Base-by-base conservation (phyloP, 2,113 vertebrate genomes). In the Sitta europaea region DNA sequence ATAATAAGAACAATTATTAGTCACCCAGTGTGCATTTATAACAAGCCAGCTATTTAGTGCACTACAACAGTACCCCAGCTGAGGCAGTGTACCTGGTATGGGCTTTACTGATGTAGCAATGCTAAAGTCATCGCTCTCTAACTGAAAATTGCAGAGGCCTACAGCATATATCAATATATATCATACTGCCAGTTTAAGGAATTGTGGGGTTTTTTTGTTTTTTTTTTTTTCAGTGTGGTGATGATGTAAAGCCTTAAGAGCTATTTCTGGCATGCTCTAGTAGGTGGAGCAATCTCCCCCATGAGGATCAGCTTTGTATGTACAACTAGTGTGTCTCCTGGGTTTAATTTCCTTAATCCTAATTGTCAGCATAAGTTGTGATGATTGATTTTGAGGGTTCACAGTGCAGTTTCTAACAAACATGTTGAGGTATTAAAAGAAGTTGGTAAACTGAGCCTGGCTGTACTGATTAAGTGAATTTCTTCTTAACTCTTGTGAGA, bases 291-390 rank as follows among this genome's bases (percentile, higher is more conserved):
- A 75, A 53, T 84, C 35, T 40, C 29, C 11, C 33, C 68, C 22
- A 21, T 16, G 61, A 50, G 72, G 31, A 74, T 76, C 79, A 94
- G 55, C 67, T 71, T 91, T 77, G 25, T 80, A 74, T 24, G 23
- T 74, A 53, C 47, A 80, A 36, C 20, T 40, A 23, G 6, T 8
- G 5, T 45, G 45, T 81, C 86, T 87, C 77, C 48, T 57, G 92
- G 80, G 89, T 74, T 92, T 91, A 63, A 92, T 91, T 96, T 88
- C 72, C 83, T 83, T 84, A 63, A 74, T 67, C 57, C 40, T 89
- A 54, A 82, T 75, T 94, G 86, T 65, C 53, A 81, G 28, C 68
- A 92, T 73, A 89, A 80, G 63, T 63, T 75, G 70, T 27, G 59
- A 62, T 67, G 62, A 84, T 86, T 83, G 47, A 25, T 77, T 90